Percentiles rank a stretch among this genome's conserved stretches.
Conservation (phyloP, 1,140 invertebrate species). For the Cotesia vestalis region DNA sequence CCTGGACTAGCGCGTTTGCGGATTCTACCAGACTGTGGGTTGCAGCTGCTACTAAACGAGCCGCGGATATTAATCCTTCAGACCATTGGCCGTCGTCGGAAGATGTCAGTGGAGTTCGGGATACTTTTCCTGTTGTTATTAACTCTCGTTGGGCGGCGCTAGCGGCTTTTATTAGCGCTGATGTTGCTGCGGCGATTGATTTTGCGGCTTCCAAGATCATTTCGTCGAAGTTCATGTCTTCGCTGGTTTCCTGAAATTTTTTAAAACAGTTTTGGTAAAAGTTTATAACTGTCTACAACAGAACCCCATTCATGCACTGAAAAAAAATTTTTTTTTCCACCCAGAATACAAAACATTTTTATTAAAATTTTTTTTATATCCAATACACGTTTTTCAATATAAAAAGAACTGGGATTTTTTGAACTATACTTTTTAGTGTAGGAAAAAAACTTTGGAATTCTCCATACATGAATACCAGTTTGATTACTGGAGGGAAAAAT, state of each 20-base stretch:
- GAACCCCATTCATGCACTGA: too few species aligned
- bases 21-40: slow-evolving; percentile 97
- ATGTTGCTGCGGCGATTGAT: slow-evolving; percentile 96
- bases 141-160: slow-evolving; percentile 95
- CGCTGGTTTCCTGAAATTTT: slow-evolving; percentile 82
- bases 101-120: slow-evolving; percentile 78
- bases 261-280: too few species aligned
- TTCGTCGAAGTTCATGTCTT: slow-evolving; percentile 96
- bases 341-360: too few species aligned
- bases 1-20: slow-evolving; percentile 96
- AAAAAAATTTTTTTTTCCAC: too few species aligned
- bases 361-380: too few species aligned
- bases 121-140: slow-evolving; percentile 82
- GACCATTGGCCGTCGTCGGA: slow-evolving; percentile 99
- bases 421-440: too few species aligned
- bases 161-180: slow-evolving; percentile 94
- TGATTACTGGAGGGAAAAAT: too few species aligned
- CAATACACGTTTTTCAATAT: too few species aligned
- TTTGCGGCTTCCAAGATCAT: slow-evolving; percentile 99
- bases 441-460: too few species aligned
- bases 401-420: too few species aligned
- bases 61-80: slow-evolving; percentile 95
- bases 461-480: too few species aligned
- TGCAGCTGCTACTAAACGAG: slow-evolving; percentile 93
- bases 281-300: too few species aligned